Evolutionary conservation across 2,888 invertebrate species (phyloP).

Genomic region (Lingula anatina): DNA sequence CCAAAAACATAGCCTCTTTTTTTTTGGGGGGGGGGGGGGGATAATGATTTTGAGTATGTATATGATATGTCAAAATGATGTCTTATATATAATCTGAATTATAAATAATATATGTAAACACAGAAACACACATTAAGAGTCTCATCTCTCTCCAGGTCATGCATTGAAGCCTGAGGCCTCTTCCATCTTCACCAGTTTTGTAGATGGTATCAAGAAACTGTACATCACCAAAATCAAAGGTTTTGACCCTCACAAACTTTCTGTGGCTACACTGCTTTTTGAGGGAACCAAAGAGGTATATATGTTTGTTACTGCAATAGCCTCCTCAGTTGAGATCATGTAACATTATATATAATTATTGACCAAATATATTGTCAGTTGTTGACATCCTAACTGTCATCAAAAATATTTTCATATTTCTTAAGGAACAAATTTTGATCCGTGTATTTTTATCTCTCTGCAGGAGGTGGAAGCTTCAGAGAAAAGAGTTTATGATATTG

Average conservation of each 20-base stretch:
- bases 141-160: conserved; percentile 51
- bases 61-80: too few relatives aligned
- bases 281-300: conserved; percentile 63
- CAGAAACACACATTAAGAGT: too few relatives aligned
- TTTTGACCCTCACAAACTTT: conserved; percentile 72
- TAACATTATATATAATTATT: too few relatives aligned
- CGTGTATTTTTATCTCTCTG: too few relatives aligned
- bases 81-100: too few relatives aligned
- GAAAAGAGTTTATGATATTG: conserved; percentile 73
- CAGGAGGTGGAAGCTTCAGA: conserved; percentile 72
- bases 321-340: too few relatives aligned
- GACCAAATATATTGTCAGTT: background rate
- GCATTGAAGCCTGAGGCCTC: conserved; percentile 54
- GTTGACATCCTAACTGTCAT: background rate
- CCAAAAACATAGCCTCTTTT: too few relatives aligned
- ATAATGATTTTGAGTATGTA: too few relatives aligned
- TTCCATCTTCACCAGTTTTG: conserved; percentile 61
- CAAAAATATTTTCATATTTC: too few relatives aligned
- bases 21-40: too few relatives aligned
- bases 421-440: too few relatives aligned
- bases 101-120: too few relatives aligned
- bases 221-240: conserved; percentile 86
- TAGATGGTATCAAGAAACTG: conserved; percentile 77
- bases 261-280: conserved; percentile 89
- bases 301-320: background rate